Evolutionary conservation across 2,113 vertebrate genomes (phyloP).

Genomic region (Eclectus roratus): DNA sequence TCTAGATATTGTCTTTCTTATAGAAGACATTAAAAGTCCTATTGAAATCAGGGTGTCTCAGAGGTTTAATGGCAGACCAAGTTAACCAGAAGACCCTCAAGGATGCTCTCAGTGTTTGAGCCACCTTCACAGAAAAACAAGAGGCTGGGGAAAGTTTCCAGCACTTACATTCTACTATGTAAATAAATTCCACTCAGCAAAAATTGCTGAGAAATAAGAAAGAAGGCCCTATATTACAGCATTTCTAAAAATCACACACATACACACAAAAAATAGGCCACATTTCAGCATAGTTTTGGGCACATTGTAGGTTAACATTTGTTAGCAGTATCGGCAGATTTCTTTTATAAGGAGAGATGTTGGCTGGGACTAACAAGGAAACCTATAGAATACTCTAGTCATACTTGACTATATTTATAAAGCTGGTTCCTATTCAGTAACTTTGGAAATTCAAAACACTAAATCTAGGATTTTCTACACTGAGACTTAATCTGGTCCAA

Average conservation of each 20-base stretch:
- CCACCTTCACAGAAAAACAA: background rate
- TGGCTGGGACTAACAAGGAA: conserved; percentile 39
- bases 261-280: too few species aligned
- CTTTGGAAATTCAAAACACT: conserved; percentile 73
- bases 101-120: background rate
- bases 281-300: background rate
- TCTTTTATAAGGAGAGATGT: background rate
- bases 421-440: conserved; percentile 68
- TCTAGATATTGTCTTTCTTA: background rate
- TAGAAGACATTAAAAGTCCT: background rate
- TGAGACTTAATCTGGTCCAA: conserved; percentile 65
- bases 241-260: background rate
- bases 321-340: background rate
- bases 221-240: background rate
- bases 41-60: background rate
- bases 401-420: conserved; percentile 42
- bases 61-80: background rate
- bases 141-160: background rate
- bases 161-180: background rate
- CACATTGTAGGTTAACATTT: background rate
- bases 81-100: background rate
- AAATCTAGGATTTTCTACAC: conserved; percentile 72
- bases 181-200: background rate
- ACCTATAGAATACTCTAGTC: background rate
- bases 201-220: background rate